Percentiles rank a stretch among this genome's conserved stretches.
Evolutionary conservation across 1,140 invertebrate genomes (phyloP).

Genomic region (Drosophila subpulchrella): DNA sequence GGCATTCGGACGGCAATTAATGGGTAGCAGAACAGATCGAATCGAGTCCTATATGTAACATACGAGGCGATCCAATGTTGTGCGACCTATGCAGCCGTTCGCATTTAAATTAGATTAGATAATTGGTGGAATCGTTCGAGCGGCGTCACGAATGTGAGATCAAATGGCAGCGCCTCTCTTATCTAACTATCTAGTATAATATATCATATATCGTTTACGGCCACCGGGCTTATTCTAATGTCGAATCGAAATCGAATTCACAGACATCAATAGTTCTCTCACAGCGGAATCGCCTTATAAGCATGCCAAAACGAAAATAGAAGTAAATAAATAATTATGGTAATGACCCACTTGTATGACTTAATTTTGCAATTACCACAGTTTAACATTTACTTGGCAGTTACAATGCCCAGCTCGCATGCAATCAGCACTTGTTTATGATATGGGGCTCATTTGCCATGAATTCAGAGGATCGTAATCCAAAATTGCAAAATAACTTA

Average conservation of each 20-base stretch:
- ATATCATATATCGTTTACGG: background rate
- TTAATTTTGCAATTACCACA: slow-evolving; percentile 23
- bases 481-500: slow-evolving; percentile 9
- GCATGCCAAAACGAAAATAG: slow-evolving; percentile 18
- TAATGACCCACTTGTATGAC: slow-evolving; percentile 38
- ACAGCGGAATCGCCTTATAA: background rate
- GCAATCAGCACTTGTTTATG: slow-evolving; percentile 19
- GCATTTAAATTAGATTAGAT: slow-evolving; percentile 41
- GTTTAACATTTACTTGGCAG: slow-evolving; percentile 1
- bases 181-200: slow-evolving; percentile 12
- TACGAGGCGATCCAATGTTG: slow-evolving; percentile 12
- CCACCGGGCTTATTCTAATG: slow-evolving; percentile 9
- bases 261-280: slow-evolving; percentile 18
- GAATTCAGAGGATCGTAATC: slow-evolving; percentile 11
- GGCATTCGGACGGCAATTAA: slow-evolving; percentile 18
- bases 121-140: slow-evolving; percentile 3
- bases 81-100: slow-evolving; percentile 2
- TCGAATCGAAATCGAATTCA: slow-evolving; percentile 9
- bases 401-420: slow-evolving; percentile 6
- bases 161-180: slow-evolving; percentile 9
- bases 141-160: slow-evolving; percentile 25
- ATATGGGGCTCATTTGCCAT: slow-evolving; percentile 5
- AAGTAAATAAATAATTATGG: slow-evolving; percentile 39
- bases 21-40: slow-evolving; percentile 11
- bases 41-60: slow-evolving; percentile 6